Base-by-base conservation (phyloP, 2,888 invertebrate species). In the Scaptomyza reducta region DNA sequence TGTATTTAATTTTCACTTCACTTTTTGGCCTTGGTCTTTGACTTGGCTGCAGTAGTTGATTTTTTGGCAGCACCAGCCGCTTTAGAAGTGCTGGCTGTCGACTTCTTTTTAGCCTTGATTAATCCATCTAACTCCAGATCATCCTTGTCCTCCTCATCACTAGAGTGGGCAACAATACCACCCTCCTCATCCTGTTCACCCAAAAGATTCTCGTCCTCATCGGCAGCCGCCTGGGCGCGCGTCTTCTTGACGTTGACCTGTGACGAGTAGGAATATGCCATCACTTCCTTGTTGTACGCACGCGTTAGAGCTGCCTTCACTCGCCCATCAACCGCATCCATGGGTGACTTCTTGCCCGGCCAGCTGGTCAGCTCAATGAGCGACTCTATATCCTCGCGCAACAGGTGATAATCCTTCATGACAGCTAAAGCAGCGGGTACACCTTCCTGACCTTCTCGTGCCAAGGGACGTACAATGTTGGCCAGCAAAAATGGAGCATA, bases 251-350 rank as follows among this genome's bases (percentile, higher is more conserved):
- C 90, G 1, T 93, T 92, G 6, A 93, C 92, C 44, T 93, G 94
- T 85, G 87, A 90, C 10, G 96, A 94, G 91, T 98, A 98, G 0
- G 98, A 97, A 57, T 96, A 93, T 58, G 96, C 93, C 49, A 94
- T 93, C 0, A 94, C 93, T 73, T 95, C 95, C 91, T 99, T 99
- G 91, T 99, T 99, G 91, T 97, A 98, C 0, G 96, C 93, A 42
- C 98, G 94, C 0, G 99, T 99, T 90, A 99, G 95, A 0, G 98
- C 97, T 0, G 98, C 95, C 93, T 99, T 99, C 0, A 97, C 95
- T 92, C 96, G 96, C 13, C 95, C 93, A 74, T 96, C 96, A 25
- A 99, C 93, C 65, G 94, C 92, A 50, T 95, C 94, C 92, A 96
- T 94, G 0, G 96, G 95, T 91, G 98, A 96, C 77, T 94, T 93